phyloP scores from a whole-genome alignment of 2,888 invertebrate species.

The Polyommatus iphigenia region DNA sequence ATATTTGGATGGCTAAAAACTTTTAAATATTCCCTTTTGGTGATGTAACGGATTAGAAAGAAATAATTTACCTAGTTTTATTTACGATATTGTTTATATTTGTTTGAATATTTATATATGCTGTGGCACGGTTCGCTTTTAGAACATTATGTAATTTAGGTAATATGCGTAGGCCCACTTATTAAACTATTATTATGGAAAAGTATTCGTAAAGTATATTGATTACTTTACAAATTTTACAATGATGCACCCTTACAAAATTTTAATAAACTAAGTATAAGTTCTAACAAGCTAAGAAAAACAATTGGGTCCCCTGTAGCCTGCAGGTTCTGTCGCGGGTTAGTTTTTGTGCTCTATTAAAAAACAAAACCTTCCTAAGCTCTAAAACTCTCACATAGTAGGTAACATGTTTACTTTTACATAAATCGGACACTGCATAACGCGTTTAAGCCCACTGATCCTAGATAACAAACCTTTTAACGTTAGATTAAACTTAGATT shows the following conservation, averaged over 20 bases:
- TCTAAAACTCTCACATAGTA: neutral
- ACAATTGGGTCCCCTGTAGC: too few species aligned
- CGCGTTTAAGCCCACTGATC: neutral
- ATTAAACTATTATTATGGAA: neutral
- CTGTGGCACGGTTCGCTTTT: conserved; percentile 15
- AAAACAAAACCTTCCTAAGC: too few species aligned
- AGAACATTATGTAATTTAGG: neutral
- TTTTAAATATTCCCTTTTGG: conserved; percentile 10
- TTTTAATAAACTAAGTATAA: too few species aligned
- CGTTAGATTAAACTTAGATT: neutral
- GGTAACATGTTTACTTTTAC: neutral
- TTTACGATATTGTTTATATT: conserved; percentile 17
- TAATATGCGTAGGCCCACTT: neutral
- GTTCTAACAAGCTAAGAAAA: too few species aligned
- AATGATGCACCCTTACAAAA: too few species aligned
- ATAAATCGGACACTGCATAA: neutral
- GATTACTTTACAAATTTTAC: too few species aligned
- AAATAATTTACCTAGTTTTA: conserved; percentile 22
- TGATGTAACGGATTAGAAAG: conserved; percentile 18
- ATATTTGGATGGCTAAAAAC: conserved; percentile 5
- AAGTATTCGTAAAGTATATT: neutral
- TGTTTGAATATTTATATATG: conserved; percentile 15
- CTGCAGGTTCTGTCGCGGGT: too few species aligned
- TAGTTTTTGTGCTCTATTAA: too few species aligned
- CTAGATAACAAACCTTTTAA: neutral